Conservation (phyloP, 2,797 vertebrate species). For the Sebastes steindachneri region DNA sequence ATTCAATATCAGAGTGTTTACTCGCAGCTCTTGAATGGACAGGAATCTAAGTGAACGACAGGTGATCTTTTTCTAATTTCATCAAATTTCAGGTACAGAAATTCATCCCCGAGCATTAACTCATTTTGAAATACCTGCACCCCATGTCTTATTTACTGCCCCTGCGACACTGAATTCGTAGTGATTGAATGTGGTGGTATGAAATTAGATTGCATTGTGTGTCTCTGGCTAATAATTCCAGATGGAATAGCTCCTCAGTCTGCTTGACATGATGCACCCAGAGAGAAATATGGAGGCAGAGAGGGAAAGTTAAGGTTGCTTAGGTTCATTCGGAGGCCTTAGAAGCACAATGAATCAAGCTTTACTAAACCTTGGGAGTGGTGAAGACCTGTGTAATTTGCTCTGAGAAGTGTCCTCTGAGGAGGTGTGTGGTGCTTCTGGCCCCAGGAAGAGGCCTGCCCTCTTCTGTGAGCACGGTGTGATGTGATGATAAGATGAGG, state of each 20-base stretch:
- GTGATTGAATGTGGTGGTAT: constrained; percentile 78
- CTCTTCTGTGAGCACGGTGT: constrained; percentile 61
- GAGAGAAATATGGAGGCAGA: constrained; percentile 69
- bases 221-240: constrained; percentile 82
- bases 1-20: constrained; percentile 81
- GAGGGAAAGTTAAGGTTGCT: constrained; percentile 74
- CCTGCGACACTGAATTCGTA: constrained; percentile 72
- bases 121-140: constrained; percentile 75
- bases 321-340: constrained; percentile 66
- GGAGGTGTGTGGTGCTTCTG: constrained; percentile 67
- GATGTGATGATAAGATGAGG: constrained; percentile 79
- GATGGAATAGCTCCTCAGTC: constrained; percentile 76
- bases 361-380: constrained; percentile 74
- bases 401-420: constrained; percentile 76
- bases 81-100: constrained; percentile 68
- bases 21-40: constrained; percentile 68
- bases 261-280: constrained; percentile 72
- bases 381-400: constrained; percentile 74
- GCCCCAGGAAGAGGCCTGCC: constrained; percentile 63
- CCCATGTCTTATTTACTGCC: constrained; percentile 76
- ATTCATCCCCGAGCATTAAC: constrained; percentile 73
- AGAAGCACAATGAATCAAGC: constrained; percentile 76
- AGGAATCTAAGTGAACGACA: constrained; percentile 70
- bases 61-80: constrained; percentile 80
- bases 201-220: constrained; percentile 84